Evolutionary conservation across 2,797 vertebrate genomes (phyloP).

Genomic region (Peromyscus eremicus): DNA sequence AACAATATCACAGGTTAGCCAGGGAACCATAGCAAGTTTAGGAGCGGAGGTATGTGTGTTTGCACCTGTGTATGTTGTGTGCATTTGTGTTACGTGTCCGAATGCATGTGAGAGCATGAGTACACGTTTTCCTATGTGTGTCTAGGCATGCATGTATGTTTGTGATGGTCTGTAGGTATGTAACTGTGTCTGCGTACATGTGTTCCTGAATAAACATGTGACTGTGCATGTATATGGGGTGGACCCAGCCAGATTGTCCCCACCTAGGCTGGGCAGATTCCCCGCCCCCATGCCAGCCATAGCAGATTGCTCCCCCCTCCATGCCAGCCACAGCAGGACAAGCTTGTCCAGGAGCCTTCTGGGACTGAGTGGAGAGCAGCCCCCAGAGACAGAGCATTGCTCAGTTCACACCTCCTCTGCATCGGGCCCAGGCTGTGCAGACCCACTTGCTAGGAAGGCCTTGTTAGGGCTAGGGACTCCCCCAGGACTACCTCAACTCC

Average conservation of each 20-base stretch:
- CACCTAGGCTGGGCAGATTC: background rate
- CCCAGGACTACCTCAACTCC: background rate
- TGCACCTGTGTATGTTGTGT: background rate
- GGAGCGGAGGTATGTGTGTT: rapidly evolving
- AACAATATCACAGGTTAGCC: background rate
- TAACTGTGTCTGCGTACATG: background rate
- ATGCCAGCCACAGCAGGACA: background rate
- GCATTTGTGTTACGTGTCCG: background rate
- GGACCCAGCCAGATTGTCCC: background rate
- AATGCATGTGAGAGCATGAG: too few relatives aligned
- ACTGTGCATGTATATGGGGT: too few relatives aligned
- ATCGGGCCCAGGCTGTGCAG: background rate
- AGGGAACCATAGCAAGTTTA: background rate
- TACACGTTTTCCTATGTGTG: background rate
- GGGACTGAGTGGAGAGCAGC: background rate
- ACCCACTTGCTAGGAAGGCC: background rate
- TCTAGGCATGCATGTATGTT: background rate
- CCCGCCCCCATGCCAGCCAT: background rate
- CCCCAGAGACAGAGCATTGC: background rate
- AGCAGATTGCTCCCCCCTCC: background rate
- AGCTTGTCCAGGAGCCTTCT: background rate
- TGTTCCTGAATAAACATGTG: background rate
- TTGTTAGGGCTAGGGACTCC: background rate
- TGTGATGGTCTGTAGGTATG: background rate
- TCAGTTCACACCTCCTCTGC: background rate